Evolutionary conservation across 2,797 vertebrate species (phyloP).

Genomic region (Chelidonichthys spinosus): DNA sequence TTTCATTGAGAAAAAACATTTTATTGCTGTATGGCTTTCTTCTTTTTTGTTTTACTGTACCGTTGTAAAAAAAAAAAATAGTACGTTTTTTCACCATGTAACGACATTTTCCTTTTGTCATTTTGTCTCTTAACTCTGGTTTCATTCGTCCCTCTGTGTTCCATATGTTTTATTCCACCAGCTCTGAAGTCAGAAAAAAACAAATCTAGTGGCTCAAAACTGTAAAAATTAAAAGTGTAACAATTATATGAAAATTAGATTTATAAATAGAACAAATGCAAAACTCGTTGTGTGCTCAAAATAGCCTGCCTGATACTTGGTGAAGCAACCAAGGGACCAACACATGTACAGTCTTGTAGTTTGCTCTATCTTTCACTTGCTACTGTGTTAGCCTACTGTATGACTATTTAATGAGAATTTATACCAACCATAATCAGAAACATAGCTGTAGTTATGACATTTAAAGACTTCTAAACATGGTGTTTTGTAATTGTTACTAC

Average conservation of each 20-base stretch:
- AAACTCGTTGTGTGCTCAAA: constrained; percentile 32
- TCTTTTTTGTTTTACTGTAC: constrained; percentile 42
- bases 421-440: constrained; percentile 62
- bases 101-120: constrained; percentile 4
- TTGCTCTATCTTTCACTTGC: constrained; percentile 68
- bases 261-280: constrained; percentile 39
- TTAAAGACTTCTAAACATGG: constrained; percentile 68
- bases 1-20: constrained; percentile 42
- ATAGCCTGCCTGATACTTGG: constrained; percentile 48
- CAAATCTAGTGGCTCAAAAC: constrained; percentile 48
- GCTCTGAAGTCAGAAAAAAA: constrained; percentile 64
- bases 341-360: constrained; percentile 74
- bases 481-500: constrained; percentile 73
- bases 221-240: constrained; percentile 49
- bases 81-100: constrained; percentile 9
- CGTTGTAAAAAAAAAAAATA: constrained; percentile 27
- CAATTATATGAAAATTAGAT: constrained; percentile 42
- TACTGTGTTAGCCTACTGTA: constrained; percentile 68
- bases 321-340: constrained; percentile 59
- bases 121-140: constrained; percentile 28
- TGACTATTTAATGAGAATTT: constrained; percentile 67
- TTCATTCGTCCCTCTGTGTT: constrained; percentile 25
- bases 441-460: constrained; percentile 71
- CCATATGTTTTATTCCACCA: constrained; percentile 51
- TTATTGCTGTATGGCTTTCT: constrained; percentile 38